Evolutionary conservation across 2,113 vertebrate genomes (phyloP).

Genomic region (Neodon shergylaensis): DNA sequence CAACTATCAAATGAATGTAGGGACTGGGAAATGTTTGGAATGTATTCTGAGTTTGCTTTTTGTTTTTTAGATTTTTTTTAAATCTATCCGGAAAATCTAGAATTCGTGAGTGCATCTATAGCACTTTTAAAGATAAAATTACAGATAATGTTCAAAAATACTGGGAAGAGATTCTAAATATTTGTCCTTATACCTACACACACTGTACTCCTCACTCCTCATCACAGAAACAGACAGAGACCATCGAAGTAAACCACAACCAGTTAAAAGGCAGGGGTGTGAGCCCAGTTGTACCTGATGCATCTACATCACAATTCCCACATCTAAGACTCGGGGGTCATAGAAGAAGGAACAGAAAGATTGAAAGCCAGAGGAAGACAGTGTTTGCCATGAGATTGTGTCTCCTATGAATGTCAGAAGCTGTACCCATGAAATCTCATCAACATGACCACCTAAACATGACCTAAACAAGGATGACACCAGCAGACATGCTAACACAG

Average conservation of each 20-base stretch:
- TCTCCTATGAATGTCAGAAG: too few relatives aligned
- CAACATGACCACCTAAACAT: neutral
- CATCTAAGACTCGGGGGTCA: neutral
- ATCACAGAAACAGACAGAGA: neutral
- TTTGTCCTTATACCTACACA: neutral
- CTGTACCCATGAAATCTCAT: neutral
- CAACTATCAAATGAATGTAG: neutral
- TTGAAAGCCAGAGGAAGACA: neutral
- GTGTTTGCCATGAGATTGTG: neutral
- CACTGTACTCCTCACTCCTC: neutral
- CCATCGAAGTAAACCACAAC: neutral
- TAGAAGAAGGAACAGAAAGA: neutral
- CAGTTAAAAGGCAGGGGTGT: neutral
- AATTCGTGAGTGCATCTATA: neutral
- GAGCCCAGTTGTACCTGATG: too few relatives aligned
- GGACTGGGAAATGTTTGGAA: neutral
- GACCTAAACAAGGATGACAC: neutral
- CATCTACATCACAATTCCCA: too few relatives aligned
- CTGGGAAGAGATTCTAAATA: neutral
- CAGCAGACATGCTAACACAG: neutral
- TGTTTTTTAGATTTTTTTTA: neutral
- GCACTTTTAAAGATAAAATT: slow-evolving; percentile 33
- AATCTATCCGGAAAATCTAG: neutral
- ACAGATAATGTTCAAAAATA: neutral
- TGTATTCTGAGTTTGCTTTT: neutral